These are phyloP conservation scores for Plectropomus leopardus DNA, from an alignment of 2,113 vertebrate species.

Conservation along the genomic window DNA sequence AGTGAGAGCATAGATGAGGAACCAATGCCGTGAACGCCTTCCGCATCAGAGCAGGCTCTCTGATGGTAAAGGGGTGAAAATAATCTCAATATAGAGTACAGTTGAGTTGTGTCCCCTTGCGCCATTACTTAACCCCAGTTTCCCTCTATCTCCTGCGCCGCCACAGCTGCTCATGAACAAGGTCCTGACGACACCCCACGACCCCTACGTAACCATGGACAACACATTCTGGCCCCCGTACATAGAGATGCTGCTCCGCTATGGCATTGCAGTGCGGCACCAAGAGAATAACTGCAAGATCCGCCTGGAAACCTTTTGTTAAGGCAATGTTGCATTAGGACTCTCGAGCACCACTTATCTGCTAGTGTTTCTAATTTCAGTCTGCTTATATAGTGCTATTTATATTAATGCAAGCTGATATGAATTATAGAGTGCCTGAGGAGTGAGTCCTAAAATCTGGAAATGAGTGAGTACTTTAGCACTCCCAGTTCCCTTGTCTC, in stretches of 20 bases:
- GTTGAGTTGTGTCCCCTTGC: neutral
- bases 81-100: too few species aligned
- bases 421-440: neutral
- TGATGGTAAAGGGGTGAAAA: too few species aligned
- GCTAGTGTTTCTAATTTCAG: neutral
- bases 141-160: neutral
- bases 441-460: too few species aligned
- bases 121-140: neutral
- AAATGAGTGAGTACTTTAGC: too few species aligned
- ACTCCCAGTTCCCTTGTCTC: too few species aligned
- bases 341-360: constrained; percentile 14
- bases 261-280: constrained; percentile 89
- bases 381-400: constrained; percentile 10
- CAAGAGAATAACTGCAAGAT: constrained; percentile 89
- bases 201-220: constrained; percentile 88
- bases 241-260: constrained; percentile 91
- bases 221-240: constrained; percentile 94
- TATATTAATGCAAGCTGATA: constrained; percentile 6
- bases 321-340: neutral
- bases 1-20: too few species aligned
- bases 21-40: too few species aligned
- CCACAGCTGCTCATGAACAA: constrained; percentile 89
- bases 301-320: constrained; percentile 80
- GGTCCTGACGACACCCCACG: constrained; percentile 87
- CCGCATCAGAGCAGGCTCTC: too few species aligned